phyloP scores from a whole-genome alignment of 2,797 vertebrate species.

The Tangara arthus region DNA sequence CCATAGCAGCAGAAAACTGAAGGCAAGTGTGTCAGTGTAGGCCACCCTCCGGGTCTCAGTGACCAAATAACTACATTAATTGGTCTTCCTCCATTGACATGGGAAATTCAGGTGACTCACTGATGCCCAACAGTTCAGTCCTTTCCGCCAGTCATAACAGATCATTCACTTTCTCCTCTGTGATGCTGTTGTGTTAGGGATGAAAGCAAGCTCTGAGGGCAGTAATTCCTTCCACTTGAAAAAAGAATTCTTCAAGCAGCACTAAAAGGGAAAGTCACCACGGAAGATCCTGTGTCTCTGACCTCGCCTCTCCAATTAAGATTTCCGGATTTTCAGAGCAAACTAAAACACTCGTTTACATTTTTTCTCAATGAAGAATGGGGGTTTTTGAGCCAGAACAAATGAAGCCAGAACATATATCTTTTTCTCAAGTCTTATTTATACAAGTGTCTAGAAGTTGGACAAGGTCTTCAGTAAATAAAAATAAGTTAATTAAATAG shows the following conservation, averaged over 20 bases:
- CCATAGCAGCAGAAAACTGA: not conserved
- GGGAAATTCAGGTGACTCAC: not conserved
- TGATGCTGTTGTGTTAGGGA: not conserved
- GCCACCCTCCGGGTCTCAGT: not conserved
- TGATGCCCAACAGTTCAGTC: not conserved
- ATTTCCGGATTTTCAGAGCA: not conserved
- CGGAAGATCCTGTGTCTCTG: not conserved
- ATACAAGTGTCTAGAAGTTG: not conserved
- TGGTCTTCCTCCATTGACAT: not conserved
- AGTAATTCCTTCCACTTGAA: slow-evolving; percentile 9
- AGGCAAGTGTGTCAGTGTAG: not conserved
- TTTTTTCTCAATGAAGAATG: not conserved
- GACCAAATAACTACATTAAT: not conserved
- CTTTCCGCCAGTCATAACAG: not conserved
- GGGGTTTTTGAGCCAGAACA: not conserved
- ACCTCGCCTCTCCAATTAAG: not conserved
- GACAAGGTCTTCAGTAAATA: not conserved
- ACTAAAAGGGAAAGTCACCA: not conserved
- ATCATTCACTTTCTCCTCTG: not conserved
- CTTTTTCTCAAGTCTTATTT: not conserved
- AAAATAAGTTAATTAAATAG: not conserved
- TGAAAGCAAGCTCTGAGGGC: not conserved
- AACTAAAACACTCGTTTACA: not conserved
- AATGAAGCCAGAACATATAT: not conserved
- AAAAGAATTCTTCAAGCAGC: not conserved